Conservation (phyloP, 2,113 vertebrate species). For the Heptranchias perlo region DNA sequence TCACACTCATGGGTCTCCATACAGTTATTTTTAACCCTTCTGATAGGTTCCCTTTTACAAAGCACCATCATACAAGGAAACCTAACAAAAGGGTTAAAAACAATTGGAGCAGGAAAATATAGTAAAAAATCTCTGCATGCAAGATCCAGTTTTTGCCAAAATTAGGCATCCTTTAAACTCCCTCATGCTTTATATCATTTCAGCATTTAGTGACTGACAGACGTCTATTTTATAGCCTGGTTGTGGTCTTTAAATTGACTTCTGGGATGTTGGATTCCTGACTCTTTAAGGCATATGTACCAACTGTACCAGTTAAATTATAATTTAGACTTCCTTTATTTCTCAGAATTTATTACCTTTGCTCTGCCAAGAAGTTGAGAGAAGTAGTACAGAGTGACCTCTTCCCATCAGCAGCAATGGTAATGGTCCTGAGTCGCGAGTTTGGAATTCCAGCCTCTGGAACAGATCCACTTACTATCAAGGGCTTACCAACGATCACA, state of each 20-base stretch:
- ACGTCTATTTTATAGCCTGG: background rate
- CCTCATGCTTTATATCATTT: background rate
- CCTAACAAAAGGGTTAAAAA: too few relatives aligned
- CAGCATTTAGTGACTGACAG: background rate
- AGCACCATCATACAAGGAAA: too few relatives aligned
- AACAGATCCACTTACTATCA: slow-evolving; percentile 24
- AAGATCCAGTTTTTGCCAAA: background rate
- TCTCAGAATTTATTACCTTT: slow-evolving; percentile 60
- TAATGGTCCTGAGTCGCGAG: slow-evolving; percentile 55
- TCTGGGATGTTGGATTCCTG: background rate
- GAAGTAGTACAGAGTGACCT: slow-evolving; percentile 57
- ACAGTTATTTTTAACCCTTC: background rate
- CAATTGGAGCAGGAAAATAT: too few relatives aligned
- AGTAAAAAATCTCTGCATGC: too few relatives aligned
- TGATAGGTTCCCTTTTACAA: background rate
- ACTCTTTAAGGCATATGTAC: background rate
- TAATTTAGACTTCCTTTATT: background rate
- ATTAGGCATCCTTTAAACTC: background rate
- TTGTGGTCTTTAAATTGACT: background rate
- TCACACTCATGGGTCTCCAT: background rate
- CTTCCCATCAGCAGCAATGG: slow-evolving; percentile 70
- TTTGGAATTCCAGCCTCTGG: slow-evolving; percentile 53
- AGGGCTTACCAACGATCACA: background rate
- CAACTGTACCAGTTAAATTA: background rate
- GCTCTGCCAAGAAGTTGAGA: slow-evolving; percentile 52